Evolutionary conservation across 2,797 vertebrate species (phyloP).

Genomic region (Eulemur albifrons): DNA sequence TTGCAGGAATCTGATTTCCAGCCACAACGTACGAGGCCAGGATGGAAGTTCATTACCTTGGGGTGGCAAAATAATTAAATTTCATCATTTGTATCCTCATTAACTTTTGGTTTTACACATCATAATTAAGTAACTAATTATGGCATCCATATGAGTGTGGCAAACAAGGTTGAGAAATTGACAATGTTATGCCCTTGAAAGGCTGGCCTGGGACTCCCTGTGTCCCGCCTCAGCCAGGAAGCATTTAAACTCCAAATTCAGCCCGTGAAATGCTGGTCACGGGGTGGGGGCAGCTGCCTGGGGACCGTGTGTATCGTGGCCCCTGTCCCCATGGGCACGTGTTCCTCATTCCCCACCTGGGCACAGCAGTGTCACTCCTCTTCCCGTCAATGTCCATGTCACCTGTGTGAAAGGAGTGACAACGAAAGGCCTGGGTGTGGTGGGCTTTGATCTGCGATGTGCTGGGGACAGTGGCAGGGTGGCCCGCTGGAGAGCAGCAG

Average conservation of each 20-base stretch:
- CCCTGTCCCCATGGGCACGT: not conserved
- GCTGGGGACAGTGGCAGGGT: rapidly evolving
- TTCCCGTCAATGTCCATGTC: not conserved
- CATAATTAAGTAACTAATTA: slow-evolving; percentile 72
- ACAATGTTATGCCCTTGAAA: slow-evolving; percentile 50
- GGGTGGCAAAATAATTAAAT: slow-evolving; percentile 52
- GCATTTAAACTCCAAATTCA: not conserved
- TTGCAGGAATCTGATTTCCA: not conserved
- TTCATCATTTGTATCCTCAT: slow-evolving; percentile 31
- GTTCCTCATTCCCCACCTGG: not conserved
- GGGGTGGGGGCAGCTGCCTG: no score
- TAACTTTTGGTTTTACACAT: slow-evolving; percentile 62
- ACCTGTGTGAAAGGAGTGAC: not conserved
- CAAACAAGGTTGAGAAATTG: slow-evolving; percentile 53
- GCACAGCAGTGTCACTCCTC: not conserved
- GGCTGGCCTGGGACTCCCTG: not conserved
- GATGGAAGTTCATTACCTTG: slow-evolving; percentile 30
- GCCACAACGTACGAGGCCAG: not conserved
- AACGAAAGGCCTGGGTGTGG: not conserved
- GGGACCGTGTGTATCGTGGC: rapidly evolving
- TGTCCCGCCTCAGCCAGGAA: not conserved
- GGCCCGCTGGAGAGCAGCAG: not conserved
- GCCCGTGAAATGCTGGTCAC: not conserved
- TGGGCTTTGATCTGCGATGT: not conserved
- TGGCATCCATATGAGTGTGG: slow-evolving; percentile 55